A percentile compares a stretch with the other conserved stretches of the same genome.
Evolutionary conservation across 1,140 invertebrate species (phyloP).

Genomic region (Drosophila erecta): DNA sequence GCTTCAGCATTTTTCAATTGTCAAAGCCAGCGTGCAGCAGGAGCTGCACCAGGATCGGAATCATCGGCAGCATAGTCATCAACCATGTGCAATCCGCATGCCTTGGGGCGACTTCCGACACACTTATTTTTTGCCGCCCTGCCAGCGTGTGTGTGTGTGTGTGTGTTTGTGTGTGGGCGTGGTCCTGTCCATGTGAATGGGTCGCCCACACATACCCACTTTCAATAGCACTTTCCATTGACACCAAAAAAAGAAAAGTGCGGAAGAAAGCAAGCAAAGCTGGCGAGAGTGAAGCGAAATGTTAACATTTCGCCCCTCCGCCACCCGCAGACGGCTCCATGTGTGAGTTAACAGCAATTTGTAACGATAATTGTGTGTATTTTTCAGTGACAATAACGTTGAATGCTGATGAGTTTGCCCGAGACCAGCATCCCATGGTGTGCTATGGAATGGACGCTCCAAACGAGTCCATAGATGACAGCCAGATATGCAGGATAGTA

Average conservation of each 20-base stretch:
- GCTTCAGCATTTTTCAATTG: slow-evolving; percentile 60
- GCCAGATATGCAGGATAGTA: slow-evolving; percentile 26
- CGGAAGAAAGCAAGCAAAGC: slow-evolving; percentile 19
- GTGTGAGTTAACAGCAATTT: slow-evolving; percentile 77
- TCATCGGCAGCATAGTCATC: slow-evolving; percentile 36
- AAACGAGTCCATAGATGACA: slow-evolving; percentile 45
- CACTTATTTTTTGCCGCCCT: slow-evolving; percentile 59
- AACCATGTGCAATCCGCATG: slow-evolving; percentile 70
- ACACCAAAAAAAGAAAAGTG: slow-evolving; percentile 47
- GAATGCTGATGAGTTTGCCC: slow-evolving; percentile 76
- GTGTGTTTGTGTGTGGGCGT: slow-evolving; percentile 11
- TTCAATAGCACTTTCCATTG: slow-evolving; percentile 74
- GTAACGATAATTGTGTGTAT: slow-evolving; percentile 79
- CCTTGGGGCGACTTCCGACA: slow-evolving; percentile 69
- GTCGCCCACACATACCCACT: slow-evolving; percentile 52
- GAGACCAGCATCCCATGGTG: slow-evolving; percentile 33
- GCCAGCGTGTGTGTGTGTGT: not conserved
- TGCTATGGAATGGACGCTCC: slow-evolving; percentile 36
- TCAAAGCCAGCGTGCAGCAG: slow-evolving; percentile 47
- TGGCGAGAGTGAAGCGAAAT: slow-evolving; percentile 42
- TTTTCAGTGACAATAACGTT: slow-evolving; percentile 79
- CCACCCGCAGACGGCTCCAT: slow-evolving; percentile 18
- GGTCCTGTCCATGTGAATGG: slow-evolving; percentile 44
- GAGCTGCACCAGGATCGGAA: slow-evolving; percentile 19
- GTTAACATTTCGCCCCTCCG: slow-evolving; percentile 44